Percentiles rank a stretch among this genome's conserved stretches.
Conservation (phyloP, 2,113 vertebrate genomes). For the Struthidea cinerea region DNA sequence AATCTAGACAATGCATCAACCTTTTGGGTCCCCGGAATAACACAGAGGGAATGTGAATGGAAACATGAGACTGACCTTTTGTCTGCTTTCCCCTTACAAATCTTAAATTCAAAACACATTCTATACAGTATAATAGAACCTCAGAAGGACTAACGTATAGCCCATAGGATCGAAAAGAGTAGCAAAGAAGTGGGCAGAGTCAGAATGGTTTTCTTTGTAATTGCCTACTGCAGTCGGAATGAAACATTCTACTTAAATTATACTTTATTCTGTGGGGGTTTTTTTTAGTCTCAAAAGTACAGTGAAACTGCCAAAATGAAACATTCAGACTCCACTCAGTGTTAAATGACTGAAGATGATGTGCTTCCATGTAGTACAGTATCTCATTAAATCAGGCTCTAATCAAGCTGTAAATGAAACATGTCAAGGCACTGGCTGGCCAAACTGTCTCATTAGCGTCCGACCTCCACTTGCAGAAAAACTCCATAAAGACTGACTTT, state of each 20-base stretch:
- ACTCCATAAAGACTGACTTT: background rate
- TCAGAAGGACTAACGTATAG: conserved; percentile 1
- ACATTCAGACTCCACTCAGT: background rate
- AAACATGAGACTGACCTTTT: background rate
- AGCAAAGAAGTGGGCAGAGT: conserved; percentile 36
- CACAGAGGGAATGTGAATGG: background rate
- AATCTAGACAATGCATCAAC: background rate
- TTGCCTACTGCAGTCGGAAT: conserved; percentile 23
- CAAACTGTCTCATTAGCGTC: background rate
- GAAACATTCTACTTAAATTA: conserved; percentile 14
- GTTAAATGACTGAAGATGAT: conserved; percentile 6
- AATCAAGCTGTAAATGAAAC: conserved; percentile 47
- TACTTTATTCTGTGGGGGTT: background rate
- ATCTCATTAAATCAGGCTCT: conserved; percentile 27
- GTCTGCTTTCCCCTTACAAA: background rate
- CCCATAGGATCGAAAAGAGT: background rate
- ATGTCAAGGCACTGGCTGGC: background rate
- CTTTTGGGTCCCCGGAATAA: background rate
- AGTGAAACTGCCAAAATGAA: background rate
- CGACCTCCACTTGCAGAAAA: background rate
- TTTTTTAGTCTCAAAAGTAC: background rate
- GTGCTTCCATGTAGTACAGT: background rate
- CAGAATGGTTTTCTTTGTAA: conserved; percentile 50
- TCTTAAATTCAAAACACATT: conserved; percentile 13
- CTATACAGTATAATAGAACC: conserved; percentile 3